Conservation (phyloP, 2,888 invertebrate genomes). For the Orthosia gothica region DNA sequence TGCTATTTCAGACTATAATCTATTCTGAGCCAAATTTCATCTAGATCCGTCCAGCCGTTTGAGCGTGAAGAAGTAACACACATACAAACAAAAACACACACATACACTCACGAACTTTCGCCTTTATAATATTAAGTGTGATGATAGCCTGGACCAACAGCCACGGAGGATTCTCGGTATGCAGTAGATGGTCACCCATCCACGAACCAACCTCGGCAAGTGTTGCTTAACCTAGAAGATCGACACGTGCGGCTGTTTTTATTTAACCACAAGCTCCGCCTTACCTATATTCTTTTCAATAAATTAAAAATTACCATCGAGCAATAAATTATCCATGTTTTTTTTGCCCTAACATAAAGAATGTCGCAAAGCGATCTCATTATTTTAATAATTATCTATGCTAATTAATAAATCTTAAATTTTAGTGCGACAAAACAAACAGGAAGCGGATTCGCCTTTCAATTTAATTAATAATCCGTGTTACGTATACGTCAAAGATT, state of each 20-base stretch:
- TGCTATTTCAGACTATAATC: too few relatives aligned
- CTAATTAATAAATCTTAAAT: conserved; percentile 47
- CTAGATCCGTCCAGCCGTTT: too few relatives aligned
- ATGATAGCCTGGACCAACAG: background rate
- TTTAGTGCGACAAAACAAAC: conserved; percentile 52
- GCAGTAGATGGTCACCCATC: background rate
- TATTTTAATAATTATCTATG: conserved; percentile 41
- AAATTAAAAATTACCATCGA: conserved; percentile 55
- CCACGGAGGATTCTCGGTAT: too few relatives aligned
- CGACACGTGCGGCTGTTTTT: too few relatives aligned
- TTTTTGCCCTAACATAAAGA: conserved; percentile 23
- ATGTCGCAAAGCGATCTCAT: conserved; percentile 47
- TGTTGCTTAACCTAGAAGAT: too few relatives aligned
- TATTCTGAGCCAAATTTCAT: too few relatives aligned
- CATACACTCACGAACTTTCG: too few relatives aligned
- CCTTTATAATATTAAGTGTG: too few relatives aligned
- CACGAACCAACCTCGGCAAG: too few relatives aligned
- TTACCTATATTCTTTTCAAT: conserved; percentile 14
- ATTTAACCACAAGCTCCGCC: background rate
- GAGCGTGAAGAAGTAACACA: too few relatives aligned
- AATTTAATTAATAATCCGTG: conserved; percentile 49
- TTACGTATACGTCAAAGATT: conserved; percentile 41
- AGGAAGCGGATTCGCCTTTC: conserved; percentile 65
- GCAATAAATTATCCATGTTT: conserved; percentile 42
- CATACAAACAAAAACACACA: too few relatives aligned